A percentile compares a stretch with the other conserved stretches of the same genome.
Evolutionary conservation across 2,888 invertebrate species (phyloP).

Genomic region (Punctoribates punctum): DNA sequence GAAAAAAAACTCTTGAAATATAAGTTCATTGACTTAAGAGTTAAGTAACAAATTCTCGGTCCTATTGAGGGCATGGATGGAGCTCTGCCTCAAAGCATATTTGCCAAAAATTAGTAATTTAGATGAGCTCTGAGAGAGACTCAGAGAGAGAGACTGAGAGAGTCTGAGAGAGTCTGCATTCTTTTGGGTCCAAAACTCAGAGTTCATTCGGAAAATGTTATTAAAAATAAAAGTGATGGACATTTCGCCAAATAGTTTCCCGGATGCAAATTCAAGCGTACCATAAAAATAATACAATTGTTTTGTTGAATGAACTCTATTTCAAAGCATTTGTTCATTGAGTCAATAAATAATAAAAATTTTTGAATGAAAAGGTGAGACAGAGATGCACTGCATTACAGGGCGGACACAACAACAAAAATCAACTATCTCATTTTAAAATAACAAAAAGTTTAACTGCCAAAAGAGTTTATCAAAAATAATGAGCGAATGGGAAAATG

Average conservation of each 20-base stretch:
- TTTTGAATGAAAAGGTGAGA: not conserved
- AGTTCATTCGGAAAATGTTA: not conserved
- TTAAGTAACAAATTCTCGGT: not conserved
- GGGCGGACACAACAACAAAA: not conserved
- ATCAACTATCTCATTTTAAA: no score
- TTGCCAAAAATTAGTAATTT: constrained; percentile 27
- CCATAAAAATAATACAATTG: not conserved
- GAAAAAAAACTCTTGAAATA: not conserved
- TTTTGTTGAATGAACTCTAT: not conserved
- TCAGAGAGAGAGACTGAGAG: not conserved
- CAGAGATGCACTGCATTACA: not conserved
- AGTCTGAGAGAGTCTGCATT: not conserved
- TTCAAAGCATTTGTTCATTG: not conserved
- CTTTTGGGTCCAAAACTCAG: not conserved
- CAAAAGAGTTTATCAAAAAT: no score
- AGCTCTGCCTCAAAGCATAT: not conserved
- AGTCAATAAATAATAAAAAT: not conserved
- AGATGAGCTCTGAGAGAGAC: not conserved
- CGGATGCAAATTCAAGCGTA: constrained; percentile 22
- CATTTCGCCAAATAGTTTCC: constrained; percentile 7
- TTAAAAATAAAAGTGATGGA: constrained; percentile 20
- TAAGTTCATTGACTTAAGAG: not conserved
- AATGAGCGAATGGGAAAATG: no score
- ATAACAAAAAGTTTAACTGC: no score
- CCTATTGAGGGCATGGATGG: not conserved